phyloP scores from a whole-genome alignment of 2,113 vertebrate species.

The Fregata magnificens region DNA sequence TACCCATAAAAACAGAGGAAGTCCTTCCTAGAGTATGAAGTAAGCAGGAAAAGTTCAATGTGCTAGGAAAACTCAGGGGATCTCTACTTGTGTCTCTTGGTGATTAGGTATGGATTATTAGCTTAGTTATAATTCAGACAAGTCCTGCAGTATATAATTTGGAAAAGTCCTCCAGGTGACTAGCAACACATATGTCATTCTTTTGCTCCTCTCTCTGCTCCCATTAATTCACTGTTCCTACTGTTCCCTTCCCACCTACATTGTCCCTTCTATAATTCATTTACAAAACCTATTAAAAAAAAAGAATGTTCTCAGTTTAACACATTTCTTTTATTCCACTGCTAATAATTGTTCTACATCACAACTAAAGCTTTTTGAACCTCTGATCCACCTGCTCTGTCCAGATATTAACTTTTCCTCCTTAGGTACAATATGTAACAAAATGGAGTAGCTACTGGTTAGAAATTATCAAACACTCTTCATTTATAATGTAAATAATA shows the following conservation, averaged over 20 bases:
- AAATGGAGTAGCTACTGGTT: background rate
- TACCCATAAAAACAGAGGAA: background rate
- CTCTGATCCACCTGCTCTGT: background rate
- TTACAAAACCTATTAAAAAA: background rate
- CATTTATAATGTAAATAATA: background rate
- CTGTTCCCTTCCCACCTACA: background rate
- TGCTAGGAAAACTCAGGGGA: background rate
- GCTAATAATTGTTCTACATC: background rate
- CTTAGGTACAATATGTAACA: background rate
- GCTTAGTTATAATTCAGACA: background rate
- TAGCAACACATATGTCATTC: background rate
- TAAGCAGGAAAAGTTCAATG: background rate
- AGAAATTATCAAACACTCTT: background rate
- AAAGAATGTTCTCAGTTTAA: background rate
- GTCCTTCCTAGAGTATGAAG: background rate
- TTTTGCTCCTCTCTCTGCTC: background rate
- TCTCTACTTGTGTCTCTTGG: background rate
- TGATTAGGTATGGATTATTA: background rate
- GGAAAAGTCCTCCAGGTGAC: background rate
- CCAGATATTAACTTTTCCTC: background rate
- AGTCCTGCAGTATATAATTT: background rate
- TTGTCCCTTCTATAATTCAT: background rate
- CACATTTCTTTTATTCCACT: background rate
- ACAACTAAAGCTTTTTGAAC: background rate
- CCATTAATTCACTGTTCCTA: background rate